These are phyloP conservation scores for Camelus dromedarius DNA, from an alignment of 2,113 vertebrate species.

Conservation along the genomic window DNA sequence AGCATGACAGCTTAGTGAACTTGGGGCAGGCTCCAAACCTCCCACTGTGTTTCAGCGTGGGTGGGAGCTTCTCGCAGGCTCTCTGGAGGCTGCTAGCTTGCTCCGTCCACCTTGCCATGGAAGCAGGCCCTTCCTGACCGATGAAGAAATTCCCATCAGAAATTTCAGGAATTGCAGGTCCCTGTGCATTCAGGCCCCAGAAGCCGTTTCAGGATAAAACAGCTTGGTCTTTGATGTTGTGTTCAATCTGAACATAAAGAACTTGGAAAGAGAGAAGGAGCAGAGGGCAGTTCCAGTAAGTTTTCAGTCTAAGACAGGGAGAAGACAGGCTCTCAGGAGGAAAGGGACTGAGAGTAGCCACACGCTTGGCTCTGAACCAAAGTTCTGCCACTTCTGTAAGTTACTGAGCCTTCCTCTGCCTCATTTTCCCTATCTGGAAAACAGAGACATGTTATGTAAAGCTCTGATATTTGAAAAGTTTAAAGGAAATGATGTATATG, in stretches of 20 bases:
- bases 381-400: not conserved
- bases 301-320: not conserved
- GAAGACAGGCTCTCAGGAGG: not conserved
- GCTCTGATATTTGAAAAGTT: not conserved
- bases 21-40: not conserved
- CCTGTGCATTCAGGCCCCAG: not conserved
- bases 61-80: not conserved
- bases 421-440: not conserved
- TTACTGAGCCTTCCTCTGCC: not conserved
- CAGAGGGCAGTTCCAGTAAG: not conserved
- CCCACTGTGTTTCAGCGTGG: not conserved
- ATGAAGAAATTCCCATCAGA: not conserved
- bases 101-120: not conserved
- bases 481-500: constrained; percentile 44
- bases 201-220: not conserved
- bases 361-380: not conserved
- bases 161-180: not conserved
- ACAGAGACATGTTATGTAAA: not conserved
- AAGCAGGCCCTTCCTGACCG: not conserved
- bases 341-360: not conserved
- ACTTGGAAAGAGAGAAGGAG: constrained; percentile 1
- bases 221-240: not conserved
- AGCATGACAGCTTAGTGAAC: not conserved
- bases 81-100: not conserved
- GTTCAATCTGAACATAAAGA: not conserved